Evolutionary conservation across 2,797 vertebrate species (phyloP).

Genomic region (Amniataba percoides): DNA sequence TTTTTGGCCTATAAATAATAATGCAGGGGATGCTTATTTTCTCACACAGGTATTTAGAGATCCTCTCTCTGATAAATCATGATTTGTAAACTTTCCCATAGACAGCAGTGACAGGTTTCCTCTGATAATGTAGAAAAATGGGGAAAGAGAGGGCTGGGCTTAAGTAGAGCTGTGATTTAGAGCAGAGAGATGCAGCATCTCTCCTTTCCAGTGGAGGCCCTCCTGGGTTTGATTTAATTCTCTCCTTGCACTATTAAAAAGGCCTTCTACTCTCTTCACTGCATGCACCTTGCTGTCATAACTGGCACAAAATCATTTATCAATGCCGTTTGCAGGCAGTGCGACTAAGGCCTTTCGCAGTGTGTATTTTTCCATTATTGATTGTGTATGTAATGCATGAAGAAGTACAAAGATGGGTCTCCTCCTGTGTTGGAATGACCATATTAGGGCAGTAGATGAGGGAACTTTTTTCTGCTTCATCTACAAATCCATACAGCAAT

Average conservation of each 20-base stretch:
- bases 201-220: constrained; percentile 81
- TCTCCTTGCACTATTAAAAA: constrained; percentile 86
- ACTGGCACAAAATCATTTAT: constrained; percentile 89
- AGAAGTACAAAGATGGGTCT: constrained; percentile 78
- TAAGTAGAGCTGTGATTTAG: constrained; percentile 84
- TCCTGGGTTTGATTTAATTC: constrained; percentile 87
- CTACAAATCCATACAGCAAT: constrained; percentile 56
- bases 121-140: constrained; percentile 85
- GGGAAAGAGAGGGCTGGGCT: constrained; percentile 77
- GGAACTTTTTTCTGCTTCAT: constrained; percentile 67
- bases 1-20: constrained; percentile 77
- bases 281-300: constrained; percentile 86
- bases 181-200: constrained; percentile 81
- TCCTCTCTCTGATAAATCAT: constrained; percentile 81
- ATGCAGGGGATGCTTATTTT: constrained; percentile 74
- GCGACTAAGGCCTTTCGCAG: constrained; percentile 76
- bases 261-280: constrained; percentile 84
- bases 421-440: constrained; percentile 80
- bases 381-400: constrained; percentile 83
- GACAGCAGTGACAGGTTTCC: constrained; percentile 85
- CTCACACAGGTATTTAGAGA: constrained; percentile 81
- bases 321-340: constrained; percentile 79
- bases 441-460: constrained; percentile 71
- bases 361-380: constrained; percentile 86
- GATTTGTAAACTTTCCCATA: constrained; percentile 83